Conservation (phyloP, 2,113 vertebrate genomes). For the Semicossyphus pulcher region DNA sequence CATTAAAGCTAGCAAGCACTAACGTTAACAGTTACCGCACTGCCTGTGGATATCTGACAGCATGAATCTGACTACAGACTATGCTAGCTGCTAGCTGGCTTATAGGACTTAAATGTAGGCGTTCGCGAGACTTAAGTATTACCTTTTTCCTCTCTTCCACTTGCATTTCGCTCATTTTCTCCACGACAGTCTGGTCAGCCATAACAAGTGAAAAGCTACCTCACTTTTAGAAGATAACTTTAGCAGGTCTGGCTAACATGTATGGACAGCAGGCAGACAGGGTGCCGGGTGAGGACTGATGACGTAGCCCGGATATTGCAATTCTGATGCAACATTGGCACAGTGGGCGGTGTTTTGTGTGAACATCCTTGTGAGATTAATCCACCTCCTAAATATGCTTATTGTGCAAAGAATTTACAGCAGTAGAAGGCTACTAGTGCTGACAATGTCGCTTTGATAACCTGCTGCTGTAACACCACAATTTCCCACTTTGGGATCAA, state of each 20-base stretch:
- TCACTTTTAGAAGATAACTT: constrained; percentile 16
- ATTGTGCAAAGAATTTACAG: no score
- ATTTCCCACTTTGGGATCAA: no score
- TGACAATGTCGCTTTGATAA: no score
- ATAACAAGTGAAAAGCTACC: constrained; percentile 50
- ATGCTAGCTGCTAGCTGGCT: constrained; percentile 46
- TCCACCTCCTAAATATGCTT: no score
- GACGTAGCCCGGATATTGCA: constrained; percentile 60
- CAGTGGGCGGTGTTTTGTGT: neutral
- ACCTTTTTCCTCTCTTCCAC: constrained; percentile 78
- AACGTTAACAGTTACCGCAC: neutral
- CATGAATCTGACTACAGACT: constrained; percentile 23
- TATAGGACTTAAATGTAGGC: neutral
- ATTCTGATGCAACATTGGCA: constrained; percentile 74
- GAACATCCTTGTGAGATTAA: no score
- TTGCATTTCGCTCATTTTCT: constrained; percentile 79
- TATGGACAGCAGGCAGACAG: neutral
- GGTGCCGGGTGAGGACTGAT: constrained; percentile 49
- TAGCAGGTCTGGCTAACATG: neutral
- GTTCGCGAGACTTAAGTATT: neutral
- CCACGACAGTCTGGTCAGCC: constrained; percentile 72
- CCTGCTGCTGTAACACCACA: no score
- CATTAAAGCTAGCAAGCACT: neutral
- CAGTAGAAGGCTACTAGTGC: no score
- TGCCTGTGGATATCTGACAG: constrained; percentile 37